Evolutionary conservation across 2,888 invertebrate genomes (phyloP).

Genomic region (Cataglyphis cursor): DNA sequence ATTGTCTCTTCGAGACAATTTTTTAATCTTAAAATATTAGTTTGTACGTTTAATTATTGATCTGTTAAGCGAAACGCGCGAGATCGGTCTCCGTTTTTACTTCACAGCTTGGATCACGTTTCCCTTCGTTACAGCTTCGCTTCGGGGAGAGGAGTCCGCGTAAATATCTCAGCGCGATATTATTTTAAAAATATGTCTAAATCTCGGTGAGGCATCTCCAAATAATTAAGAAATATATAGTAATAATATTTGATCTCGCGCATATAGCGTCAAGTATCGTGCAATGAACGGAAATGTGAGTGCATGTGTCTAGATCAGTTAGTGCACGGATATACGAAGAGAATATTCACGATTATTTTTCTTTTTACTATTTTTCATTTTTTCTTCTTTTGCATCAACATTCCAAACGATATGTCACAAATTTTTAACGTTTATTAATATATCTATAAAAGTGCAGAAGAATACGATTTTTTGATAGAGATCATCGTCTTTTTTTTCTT

Average conservation of each 20-base stretch:
- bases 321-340: slow-evolving; percentile 10
- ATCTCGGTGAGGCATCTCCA: slow-evolving; percentile 24
- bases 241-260: neutral
- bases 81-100: slow-evolving; percentile 27
- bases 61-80: slow-evolving; percentile 43
- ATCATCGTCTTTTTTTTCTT: neutral
- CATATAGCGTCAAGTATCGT: slow-evolving; percentile 13
- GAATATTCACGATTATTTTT: slow-evolving; percentile 21
- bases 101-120: slow-evolving; percentile 19
- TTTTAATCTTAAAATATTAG: slow-evolving; percentile 45
- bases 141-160: neutral
- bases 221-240: slow-evolving; percentile 42
- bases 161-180: neutral
- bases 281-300: slow-evolving; percentile 16
- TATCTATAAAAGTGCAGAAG: slow-evolving; percentile 48
- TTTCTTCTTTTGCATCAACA: neutral
- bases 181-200: slow-evolving; percentile 32
- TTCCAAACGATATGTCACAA: slow-evolving; percentile 10
- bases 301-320: slow-evolving; percentile 25
- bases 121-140: slow-evolving; percentile 12
- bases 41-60: slow-evolving; percentile 54
- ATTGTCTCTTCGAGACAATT: slow-evolving; percentile 6
- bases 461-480: neutral
- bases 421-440: slow-evolving; percentile 25
- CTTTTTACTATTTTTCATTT: neutral